These are phyloP conservation scores for Platyscapa corneri DNA, from an alignment of 1,140 invertebrate species.

Conservation along the genomic window DNA sequence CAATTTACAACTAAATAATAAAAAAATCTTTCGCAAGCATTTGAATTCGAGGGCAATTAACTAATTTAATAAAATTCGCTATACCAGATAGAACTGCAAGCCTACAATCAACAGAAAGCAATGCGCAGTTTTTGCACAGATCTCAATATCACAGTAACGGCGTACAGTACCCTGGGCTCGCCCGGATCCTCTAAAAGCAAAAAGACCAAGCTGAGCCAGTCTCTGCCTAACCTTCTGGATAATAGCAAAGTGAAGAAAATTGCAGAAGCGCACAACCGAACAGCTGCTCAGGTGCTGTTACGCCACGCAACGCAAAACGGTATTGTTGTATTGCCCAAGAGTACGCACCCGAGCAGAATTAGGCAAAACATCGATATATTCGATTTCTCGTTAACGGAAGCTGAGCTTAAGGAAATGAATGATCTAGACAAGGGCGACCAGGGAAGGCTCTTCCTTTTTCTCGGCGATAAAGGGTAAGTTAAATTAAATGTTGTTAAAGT, in stretches of 20 bases:
- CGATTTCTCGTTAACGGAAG: conserved; percentile 65
- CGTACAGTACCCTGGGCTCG: conserved; percentile 79
- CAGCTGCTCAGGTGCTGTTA: no score
- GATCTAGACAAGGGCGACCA: conserved; percentile 74
- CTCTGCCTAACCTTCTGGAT: conserved; percentile 79
- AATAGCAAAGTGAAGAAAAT: conserved; percentile 81
- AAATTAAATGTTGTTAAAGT: no score
- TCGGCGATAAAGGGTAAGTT: conserved; percentile 38
- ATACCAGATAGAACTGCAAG: conserved; percentile 51
- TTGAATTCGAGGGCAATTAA: no score
- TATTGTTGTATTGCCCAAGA: no score
- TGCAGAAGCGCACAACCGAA: no score
- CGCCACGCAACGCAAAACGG: no score
- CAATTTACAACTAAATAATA: no score
- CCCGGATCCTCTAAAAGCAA: conserved; percentile 74
- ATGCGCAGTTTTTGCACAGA: conserved; percentile 75
- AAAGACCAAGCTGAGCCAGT: conserved; percentile 60
- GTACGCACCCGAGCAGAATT: no score
- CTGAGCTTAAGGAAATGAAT: conserved; percentile 67
- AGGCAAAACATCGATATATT: no score
- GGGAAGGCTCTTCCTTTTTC: conserved; percentile 79
- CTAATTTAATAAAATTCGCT: no score
- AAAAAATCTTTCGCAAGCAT: no score
- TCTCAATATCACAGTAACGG: conserved; percentile 76
- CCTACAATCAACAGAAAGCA: conserved; percentile 51